A percentile compares a stretch with the other conserved stretches of the same genome.
phyloP scores from a whole-genome alignment of 1,140 invertebrate genomes.

The Drosophila sp. region DNA sequence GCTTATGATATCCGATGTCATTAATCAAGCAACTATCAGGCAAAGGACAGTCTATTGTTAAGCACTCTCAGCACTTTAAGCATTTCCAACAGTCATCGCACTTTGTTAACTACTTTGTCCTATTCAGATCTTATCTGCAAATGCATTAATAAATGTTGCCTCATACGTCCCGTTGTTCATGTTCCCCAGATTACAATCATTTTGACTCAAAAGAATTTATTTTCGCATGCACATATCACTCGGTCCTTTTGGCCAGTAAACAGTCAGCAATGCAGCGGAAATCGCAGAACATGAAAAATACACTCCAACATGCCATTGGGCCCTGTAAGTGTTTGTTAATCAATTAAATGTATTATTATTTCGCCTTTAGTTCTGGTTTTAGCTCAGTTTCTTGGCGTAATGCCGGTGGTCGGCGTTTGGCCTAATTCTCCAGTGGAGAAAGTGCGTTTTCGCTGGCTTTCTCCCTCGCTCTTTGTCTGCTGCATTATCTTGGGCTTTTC shows the following conservation, averaged over 20 bases:
- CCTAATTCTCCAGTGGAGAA: constrained; percentile 43
- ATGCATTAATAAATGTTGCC: constrained; percentile 24
- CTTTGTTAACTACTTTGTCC: neutral
- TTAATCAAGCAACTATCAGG: constrained; percentile 74
- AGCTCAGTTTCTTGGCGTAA: constrained; percentile 68
- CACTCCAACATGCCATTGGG: constrained; percentile 72
- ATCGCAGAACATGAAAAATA: constrained; percentile 53
- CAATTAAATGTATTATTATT: too few species aligned
- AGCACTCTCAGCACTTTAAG: constrained; percentile 10
- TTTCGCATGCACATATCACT: constrained; percentile 10
- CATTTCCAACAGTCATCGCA: constrained; percentile 31
- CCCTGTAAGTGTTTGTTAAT: constrained; percentile 66
- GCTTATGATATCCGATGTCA: constrained; percentile 85
- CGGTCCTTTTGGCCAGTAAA: constrained; percentile 10
- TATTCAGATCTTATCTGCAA: constrained; percentile 33
- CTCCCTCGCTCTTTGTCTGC: constrained; percentile 49
- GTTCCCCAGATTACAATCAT: constrained; percentile 31
- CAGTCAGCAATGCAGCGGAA: constrained; percentile 54
- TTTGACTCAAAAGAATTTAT: constrained; percentile 2
- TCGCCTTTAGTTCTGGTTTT: constrained; percentile 59
- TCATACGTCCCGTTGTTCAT: constrained; percentile 28
- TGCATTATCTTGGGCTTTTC: constrained; percentile 57
- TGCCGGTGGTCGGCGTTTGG: constrained; percentile 68
- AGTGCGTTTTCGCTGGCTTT: constrained; percentile 67
- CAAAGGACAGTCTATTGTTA: constrained; percentile 78